These are phyloP conservation scores for Coleophora flavipennella DNA, from an alignment of 2,888 invertebrate species.

Conservation along the genomic window DNA sequence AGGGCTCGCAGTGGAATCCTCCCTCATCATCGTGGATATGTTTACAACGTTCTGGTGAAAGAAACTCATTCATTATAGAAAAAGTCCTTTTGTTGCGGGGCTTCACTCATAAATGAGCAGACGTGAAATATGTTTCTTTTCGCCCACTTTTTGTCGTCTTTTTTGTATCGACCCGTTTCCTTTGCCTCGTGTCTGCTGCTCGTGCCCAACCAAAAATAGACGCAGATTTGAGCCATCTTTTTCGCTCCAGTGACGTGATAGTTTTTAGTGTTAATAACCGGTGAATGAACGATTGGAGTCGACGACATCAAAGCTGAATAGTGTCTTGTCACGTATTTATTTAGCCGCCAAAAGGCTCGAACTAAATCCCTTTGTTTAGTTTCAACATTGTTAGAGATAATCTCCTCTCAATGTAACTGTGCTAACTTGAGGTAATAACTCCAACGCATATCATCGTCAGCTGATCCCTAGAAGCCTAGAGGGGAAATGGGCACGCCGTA, in stretches of 20 bases:
- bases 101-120: conserved; percentile 25
- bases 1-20: no score
- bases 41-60: conserved; percentile 16
- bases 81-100: conserved; percentile 27
- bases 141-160: conserved; percentile 2
- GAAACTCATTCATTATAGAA: conserved; percentile 21
- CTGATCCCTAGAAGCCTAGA: conserved; percentile 31
- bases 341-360: no score
- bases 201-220: neutral
- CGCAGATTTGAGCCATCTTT: no score
- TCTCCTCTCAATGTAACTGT: no score
- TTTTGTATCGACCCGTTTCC: neutral
- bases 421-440: no score
- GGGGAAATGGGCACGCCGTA: conserved; percentile 20
- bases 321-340: conserved; percentile 4
- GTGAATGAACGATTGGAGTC: conserved; percentile 1
- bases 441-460: conserved; percentile 11
- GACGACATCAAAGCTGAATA: no score
- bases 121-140: conserved; percentile 7
- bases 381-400: no score
- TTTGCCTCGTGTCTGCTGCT: neutral
- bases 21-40: no score
- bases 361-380: no score
- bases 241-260: neutral
- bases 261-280: neutral